These are phyloP conservation scores for Neosilurus mollespiculum DNA, from an alignment of 2,797 vertebrate species.

Conservation along the genomic window DNA sequence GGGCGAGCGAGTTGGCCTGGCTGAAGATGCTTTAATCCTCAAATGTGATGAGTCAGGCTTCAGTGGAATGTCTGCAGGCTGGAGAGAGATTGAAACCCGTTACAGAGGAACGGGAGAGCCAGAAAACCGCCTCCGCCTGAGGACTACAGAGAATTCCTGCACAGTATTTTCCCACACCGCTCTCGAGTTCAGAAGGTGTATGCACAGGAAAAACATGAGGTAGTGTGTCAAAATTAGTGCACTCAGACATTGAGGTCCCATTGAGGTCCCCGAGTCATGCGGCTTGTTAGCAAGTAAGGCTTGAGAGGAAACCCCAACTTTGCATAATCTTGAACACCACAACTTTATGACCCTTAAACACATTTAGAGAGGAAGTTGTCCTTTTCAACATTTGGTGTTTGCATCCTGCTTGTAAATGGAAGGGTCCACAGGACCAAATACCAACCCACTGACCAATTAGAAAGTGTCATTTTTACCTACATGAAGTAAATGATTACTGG, in stretches of 20 bases:
- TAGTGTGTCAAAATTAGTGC: neutral
- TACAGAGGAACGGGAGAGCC: neutral
- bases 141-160: neutral
- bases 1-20: neutral
- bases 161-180: neutral
- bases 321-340: neutral
- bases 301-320: neutral
- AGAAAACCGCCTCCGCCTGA: neutral
- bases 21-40: slow-evolving; percentile 27
- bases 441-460: too few relatives aligned
- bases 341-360: neutral
- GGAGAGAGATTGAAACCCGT: slow-evolving; percentile 3
- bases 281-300: too few relatives aligned
- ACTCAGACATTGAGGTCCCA: neutral
- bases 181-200: neutral
- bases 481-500: neutral
- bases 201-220: neutral
- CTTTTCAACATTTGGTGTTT: neutral
- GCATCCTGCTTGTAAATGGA: neutral
- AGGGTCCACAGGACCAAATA: too few relatives aligned
- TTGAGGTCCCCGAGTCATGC: neutral
- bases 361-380: neutral
- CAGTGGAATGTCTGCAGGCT: neutral
- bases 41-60: slow-evolving; percentile 39
- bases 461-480: neutral